Base-by-base conservation (phyloP, 2,888 invertebrate genomes). In the Drepanosiphum platanoidis region DNA sequence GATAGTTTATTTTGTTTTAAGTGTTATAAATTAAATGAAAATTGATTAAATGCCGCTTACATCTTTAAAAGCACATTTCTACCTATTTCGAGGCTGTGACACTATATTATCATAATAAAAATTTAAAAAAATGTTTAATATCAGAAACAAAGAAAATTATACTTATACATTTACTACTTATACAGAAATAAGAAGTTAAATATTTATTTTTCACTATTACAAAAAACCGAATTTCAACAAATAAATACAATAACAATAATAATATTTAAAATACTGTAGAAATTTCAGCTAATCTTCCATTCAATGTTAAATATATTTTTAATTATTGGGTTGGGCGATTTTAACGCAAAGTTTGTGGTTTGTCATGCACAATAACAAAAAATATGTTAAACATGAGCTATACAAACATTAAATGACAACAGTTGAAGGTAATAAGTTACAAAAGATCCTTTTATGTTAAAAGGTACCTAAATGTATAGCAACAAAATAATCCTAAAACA, bases 311-410 rank as follows among this genome's bases (percentile, higher is more conserved):
- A 61, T 30, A 52, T 42, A 58, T 80, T 70, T 81, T 27, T 15
- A 30, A 71, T 71, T 58, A 71, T 58, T 15, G 70, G 39, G 58
- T 15, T 71, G 32, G 58, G 30, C 58, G 36, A 81, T 30, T 71
- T 36, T 39, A 36, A 58, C 39, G 30, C 11, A 13, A 71, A 39
- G 9, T 80, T 7, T 27, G 34, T 70, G 52, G 75, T 80, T 22
- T 58, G 36, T 81, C 30, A 8, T 70, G 15, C 27, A 71, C 30
- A 61, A 32, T 32, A 61, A 39, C 58, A 80, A 70, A 34, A 52
- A 52, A 30, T 64, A 77, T 61, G 75, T 75, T 36, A 75, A 75
- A 75, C 75, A 36, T 61, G 36, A n/a, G n/a, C 75, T 36, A 75
- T 52, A 75, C 58, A 75, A 58, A 58, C 58, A 75, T 75, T 61